phyloP scores from a whole-genome alignment of 2,888 invertebrate genomes.

The Lacanobia oleracea region DNA sequence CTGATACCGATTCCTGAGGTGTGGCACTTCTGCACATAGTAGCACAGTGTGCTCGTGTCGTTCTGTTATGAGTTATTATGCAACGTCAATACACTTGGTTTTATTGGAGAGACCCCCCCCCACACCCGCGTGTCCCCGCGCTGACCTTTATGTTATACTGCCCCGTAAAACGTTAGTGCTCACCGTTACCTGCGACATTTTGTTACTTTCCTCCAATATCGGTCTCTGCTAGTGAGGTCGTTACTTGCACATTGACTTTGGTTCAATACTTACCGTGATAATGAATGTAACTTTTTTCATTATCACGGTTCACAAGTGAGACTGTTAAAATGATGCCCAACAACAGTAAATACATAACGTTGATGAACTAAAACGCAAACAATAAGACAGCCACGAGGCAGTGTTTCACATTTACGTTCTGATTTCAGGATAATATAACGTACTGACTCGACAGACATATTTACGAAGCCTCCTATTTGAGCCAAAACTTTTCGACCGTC shows the following conservation, averaged over 20 bases:
- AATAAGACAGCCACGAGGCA: not conserved
- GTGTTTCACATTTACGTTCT: not conserved
- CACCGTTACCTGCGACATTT: constrained; percentile 13
- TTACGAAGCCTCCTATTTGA: not conserved
- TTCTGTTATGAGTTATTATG: constrained; percentile 45
- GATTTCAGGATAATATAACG: not conserved
- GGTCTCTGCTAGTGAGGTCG: not conserved
- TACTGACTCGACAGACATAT: not conserved
- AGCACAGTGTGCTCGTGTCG: not conserved
- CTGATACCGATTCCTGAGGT: not conserved
- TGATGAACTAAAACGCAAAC: not conserved
- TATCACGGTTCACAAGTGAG: too few species aligned
- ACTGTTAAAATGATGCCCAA: not conserved
- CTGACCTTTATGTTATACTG: constrained; percentile 33
- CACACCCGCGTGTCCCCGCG: not conserved
- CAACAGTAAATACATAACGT: not conserved
- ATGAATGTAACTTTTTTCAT: not conserved
- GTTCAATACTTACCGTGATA: not conserved
- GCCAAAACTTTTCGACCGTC: constrained; percentile 25
- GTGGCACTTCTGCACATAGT: constrained; percentile 5
- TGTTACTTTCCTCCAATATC: constrained; percentile 20
- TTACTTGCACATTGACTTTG: not conserved
- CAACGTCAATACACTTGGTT: constrained; percentile 56
- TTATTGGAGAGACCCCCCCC: constrained; percentile 31
- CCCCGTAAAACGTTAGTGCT: constrained; percentile 42